Base-by-base conservation (phyloP, 2,797 vertebrate genomes). In the Peromyscus melanophrys region DNA sequence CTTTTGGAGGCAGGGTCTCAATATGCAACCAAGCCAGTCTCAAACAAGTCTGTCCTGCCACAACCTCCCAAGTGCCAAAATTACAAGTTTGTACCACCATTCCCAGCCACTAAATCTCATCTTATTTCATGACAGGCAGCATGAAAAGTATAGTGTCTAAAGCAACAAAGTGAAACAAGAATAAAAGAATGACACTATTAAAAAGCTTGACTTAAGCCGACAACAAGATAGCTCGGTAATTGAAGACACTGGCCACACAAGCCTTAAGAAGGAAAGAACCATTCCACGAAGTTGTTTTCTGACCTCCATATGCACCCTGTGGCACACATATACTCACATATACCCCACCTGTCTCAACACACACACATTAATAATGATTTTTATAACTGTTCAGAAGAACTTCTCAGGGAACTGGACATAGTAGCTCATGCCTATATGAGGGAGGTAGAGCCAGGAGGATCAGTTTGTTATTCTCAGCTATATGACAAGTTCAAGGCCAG, bases 101-200 rank as follows among this genome's bases (percentile, higher is more conserved):
- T 21, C 17, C 43, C 29, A 49, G 29, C 61, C 63, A 85, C 16
- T 73, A 87, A 94, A 89, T 23, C 16, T 82, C 21, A 80, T 37
- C 19, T 12, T 82, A 59, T 73, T 71, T 89, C 86, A 83, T 21
- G 43, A 89, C 25, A 87, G 17, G 37, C 76, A 49, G 49, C 55
- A 27, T 43, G 43, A 65, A 81, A 77, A 83, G 12, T 43, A 25
- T 14, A 84, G 16, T 77, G 9, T 76, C 89, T 91, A 89, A 95
- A 73, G 76, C 21, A 90, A 59, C 46, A 84, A 75, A 86, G 4
- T 43, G 4, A 91, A 71, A 5, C 10, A 71, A 75, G 76, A 92
- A 89, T 92, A 93, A 83, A 81, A 83, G 76, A 88, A 52, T 16
- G 16, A 76, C 27, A 52, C 63, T 71, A 76, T 23, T 63, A 94